Conservation (phyloP, 2,888 invertebrate species). For the Baronia brevicornis region DNA sequence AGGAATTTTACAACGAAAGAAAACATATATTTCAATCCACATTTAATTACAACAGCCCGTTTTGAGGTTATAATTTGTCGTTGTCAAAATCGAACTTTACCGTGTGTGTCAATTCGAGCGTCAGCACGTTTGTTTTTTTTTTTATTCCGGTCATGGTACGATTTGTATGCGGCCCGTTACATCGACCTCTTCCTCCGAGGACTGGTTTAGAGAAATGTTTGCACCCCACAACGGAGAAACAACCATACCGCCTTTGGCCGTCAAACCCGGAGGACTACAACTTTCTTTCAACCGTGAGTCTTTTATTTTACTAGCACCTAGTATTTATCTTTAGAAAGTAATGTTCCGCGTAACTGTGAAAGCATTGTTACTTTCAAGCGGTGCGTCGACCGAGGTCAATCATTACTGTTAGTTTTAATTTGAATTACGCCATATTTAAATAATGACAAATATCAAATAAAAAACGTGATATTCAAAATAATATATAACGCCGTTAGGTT, state of each 20-base stretch:
- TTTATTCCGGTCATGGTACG: constrained; percentile 31
- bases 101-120: constrained; percentile 6
- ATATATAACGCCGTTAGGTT: no score
- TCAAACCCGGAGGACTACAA: constrained; percentile 39
- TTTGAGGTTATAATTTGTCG: no score
- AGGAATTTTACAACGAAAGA: no score
- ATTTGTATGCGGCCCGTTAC: constrained; percentile 65
- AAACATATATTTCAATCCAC: no score
- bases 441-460: no score
- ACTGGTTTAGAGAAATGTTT: constrained; percentile 48
- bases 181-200: constrained; percentile 42
- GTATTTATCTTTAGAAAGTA: constrained; percentile 43
- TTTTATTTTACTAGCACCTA: constrained; percentile 11
- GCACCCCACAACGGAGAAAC: constrained; percentile 32
- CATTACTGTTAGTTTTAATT: constrained; percentile 11
- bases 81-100: no score
- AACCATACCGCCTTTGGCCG: constrained; percentile 38
- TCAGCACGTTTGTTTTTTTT: constrained; percentile 31
- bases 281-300: constrained; percentile 49
- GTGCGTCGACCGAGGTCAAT: constrained; percentile 10
- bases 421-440: not conserved
- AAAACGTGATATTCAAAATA: no score
- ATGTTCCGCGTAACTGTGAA: constrained; percentile 27
- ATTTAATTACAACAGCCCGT: no score
- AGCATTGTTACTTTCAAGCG: constrained; percentile 6